These are phyloP conservation scores for Noctuana brunneofusca DNA, from an alignment of 2,888 invertebrate species.

Conservation along the genomic window DNA sequence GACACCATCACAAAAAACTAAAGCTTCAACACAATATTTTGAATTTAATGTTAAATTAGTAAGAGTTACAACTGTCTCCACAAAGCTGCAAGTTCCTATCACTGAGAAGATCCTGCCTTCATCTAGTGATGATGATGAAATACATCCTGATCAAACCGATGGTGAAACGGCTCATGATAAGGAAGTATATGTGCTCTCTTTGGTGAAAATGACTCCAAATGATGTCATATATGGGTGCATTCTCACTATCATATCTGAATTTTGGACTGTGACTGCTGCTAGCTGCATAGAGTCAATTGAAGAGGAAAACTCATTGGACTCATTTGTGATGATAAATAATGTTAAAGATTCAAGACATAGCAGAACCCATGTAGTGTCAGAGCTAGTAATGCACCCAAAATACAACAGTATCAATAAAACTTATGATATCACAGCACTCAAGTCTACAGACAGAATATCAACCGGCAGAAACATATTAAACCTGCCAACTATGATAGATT, in stretches of 20 bases:
- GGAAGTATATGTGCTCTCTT: constrained; percentile 50
- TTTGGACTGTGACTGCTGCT: constrained; percentile 67
- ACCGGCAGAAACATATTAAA: constrained; percentile 33
- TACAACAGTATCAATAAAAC: constrained; percentile 51
- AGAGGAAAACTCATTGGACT: constrained; percentile 63
- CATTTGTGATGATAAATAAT: constrained; percentile 60
- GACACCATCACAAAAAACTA: constrained; percentile 59
- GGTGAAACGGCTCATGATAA: constrained; percentile 46
- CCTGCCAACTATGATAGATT: constrained; percentile 53
- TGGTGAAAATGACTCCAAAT: constrained; percentile 57
- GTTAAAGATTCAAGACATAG: constrained; percentile 45
- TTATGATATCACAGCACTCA: constrained; percentile 60
- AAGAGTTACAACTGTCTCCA: neutral
- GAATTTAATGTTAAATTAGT: constrained; percentile 34
- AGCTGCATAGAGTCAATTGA: constrained; percentile 69
- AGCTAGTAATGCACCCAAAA: constrained; percentile 60
- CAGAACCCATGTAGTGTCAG: constrained; percentile 48
- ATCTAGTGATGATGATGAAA: neutral
- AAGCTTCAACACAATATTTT: constrained; percentile 52
- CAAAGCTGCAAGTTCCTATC: neutral
- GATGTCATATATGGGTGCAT: constrained; percentile 64
- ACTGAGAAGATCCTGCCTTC: neutral
- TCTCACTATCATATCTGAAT: constrained; percentile 55
- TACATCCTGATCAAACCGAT: constrained; percentile 41
- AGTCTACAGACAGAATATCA: constrained; percentile 48